Evolutionary conservation across 1,140 invertebrate species (phyloP).

Genomic region (Aphelinus certus): DNA sequence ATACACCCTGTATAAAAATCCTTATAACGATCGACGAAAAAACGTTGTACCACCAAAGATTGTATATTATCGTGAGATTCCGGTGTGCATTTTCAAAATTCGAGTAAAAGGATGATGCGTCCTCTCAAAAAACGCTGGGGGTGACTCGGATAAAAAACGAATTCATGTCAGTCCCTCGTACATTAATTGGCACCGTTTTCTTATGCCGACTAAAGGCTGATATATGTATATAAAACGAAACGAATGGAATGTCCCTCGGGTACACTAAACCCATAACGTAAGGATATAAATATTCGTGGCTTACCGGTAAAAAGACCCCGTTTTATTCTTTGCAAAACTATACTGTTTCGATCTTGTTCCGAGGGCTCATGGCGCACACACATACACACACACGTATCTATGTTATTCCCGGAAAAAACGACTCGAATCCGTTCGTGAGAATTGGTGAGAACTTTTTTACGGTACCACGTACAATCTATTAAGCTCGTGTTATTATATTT

Average conservation of each 20-base stretch:
- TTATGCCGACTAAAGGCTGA: slow-evolving; percentile 3
- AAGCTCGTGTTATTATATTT: too few species aligned
- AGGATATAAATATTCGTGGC: too few species aligned
- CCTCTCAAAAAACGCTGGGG: slow-evolving; percentile 24
- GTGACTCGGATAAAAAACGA: slow-evolving; percentile 26
- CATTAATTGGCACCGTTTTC: slow-evolving; percentile 30
- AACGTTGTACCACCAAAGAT: slow-evolving; percentile 34
- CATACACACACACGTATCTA: too few species aligned
- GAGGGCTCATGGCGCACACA: too few species aligned
- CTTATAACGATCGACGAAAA: slow-evolving; percentile 35
- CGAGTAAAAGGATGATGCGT: slow-evolving; percentile 27
- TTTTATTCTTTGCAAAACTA: too few species aligned
- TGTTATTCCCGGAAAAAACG: too few species aligned
- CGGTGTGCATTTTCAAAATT: slow-evolving; percentile 31
- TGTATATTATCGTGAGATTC: slow-evolving; percentile 35
- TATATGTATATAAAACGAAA: slow-evolving; percentile 5
- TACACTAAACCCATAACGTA: too few species aligned
- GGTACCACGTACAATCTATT: too few species aligned
- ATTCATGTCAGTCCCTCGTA: slow-evolving; percentile 19
- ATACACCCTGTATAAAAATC: slow-evolving; percentile 42
- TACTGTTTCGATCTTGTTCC: too few species aligned
- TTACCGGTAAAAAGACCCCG: too few species aligned
- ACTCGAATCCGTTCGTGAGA: too few species aligned
- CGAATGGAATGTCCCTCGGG: background rate
- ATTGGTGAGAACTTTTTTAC: too few species aligned